Base-by-base conservation (phyloP, 2,888 invertebrate species). In the Xestobium rufovillosum region DNA sequence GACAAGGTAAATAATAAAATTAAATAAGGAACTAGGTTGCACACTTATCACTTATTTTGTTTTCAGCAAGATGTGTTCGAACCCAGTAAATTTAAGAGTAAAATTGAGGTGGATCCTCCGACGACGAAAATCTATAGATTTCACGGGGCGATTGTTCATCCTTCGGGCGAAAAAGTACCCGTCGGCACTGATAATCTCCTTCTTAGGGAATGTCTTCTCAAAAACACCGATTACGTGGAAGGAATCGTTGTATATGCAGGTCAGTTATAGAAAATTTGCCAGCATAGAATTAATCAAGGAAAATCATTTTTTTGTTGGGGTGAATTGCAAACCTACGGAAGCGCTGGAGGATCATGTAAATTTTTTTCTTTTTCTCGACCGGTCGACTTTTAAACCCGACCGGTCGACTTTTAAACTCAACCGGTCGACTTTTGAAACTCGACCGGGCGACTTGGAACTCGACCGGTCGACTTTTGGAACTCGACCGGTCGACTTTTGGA, bases 51-150 rank as follows among this genome's bases (percentile, higher is more conserved):
- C 25, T 16, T 16, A 37, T 41, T 43, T 36, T 30, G 43, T 43
- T 65, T 66, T 14, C 55, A 84, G 76, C 83, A 80, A 69, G 67
- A 71, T 52, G 71, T 75, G 41, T 90, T 89, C 65, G 77, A 78
- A 52, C 83, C 90, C 31, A 73, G 79, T 50, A 83, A 84, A 65
- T 91, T 91, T 63, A 75, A 76, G 44, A 87, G 87, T 59, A 73
- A 78, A 30, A 77, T 96, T 36, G 92, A 94, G 69, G 91, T 94
- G 51, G 95, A 95, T 66, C 78, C 85, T 36, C 96, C 96, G 8
- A 92, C 92, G 52, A 92, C 94, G 42, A 92, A 92, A 70, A 87
- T 96, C 61, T 94, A 95, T 66, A 79, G 90, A 57, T 95, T 96
- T 66, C 83, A 87, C 56, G 96, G 96, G 38, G 83, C 82, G 45